Conservation (phyloP, 2,888 invertebrate species). For the Aphodius sticticus region DNA sequence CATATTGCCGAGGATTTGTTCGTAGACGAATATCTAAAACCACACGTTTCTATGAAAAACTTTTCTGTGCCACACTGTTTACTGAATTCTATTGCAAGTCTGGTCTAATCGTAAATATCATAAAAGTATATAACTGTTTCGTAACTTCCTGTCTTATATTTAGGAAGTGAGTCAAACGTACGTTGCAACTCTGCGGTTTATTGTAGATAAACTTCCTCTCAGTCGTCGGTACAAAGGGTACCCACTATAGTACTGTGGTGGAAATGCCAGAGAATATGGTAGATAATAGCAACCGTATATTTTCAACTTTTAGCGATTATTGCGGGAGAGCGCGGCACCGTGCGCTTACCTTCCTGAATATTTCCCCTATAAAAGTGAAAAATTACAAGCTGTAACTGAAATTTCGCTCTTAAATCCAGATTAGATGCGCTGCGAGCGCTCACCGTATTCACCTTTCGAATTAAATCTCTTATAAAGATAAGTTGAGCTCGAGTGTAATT, state of each 20-base stretch:
- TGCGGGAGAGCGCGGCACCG: background rate
- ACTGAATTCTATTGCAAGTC: background rate
- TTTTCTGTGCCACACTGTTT: background rate
- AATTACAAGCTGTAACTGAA: slow-evolving; percentile 16
- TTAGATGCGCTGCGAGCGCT: slow-evolving; percentile 10
- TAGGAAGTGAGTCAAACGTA: background rate
- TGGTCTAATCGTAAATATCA: background rate
- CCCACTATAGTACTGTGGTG: background rate
- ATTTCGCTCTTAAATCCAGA: slow-evolving; percentile 23
- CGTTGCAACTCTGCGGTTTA: background rate
- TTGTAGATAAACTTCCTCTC: background rate
- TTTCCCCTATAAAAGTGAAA: slow-evolving; percentile 12
- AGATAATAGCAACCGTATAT: background rate
- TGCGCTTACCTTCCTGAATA: background rate
- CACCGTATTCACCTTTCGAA: slow-evolving; percentile 8
- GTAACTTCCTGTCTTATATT: background rate
- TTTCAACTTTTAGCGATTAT: slow-evolving; percentile 4
- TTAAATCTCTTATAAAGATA: slow-evolving; percentile 22
- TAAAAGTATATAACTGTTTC: background rate
- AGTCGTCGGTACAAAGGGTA: background rate
- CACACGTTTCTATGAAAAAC: background rate
- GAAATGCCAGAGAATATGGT: background rate
- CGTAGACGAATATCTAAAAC: background rate
- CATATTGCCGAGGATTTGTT: background rate
- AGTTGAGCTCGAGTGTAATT: slow-evolving; percentile 20